Percentiles rank a stretch among this genome's conserved stretches.
Conservation (phyloP, 35 echinoderm and acorn worm species). For the Heliocidaris erythrogramma region DNA sequence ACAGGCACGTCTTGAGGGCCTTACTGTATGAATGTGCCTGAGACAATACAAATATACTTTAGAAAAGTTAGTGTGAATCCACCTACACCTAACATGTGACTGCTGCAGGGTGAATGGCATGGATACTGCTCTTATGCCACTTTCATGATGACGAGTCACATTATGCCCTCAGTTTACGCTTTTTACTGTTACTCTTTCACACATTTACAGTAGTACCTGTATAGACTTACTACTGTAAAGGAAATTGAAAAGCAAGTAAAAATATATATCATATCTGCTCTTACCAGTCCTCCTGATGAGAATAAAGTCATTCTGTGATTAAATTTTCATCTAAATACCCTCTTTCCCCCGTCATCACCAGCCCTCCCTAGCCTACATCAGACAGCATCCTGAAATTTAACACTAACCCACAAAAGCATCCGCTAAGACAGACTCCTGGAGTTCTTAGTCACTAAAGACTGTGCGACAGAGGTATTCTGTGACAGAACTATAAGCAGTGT, state of each 20-base stretch:
- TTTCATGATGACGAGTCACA: neutral
- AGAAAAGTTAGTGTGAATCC: neutral
- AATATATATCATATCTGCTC: neutral
- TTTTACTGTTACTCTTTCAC: too few relatives aligned
- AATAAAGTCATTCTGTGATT: neutral
- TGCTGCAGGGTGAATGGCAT: neutral
- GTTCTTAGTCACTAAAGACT: neutral
- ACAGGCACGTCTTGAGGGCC: too few relatives aligned
- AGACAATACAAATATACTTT: neutral
- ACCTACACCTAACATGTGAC: neutral
- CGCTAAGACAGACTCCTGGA: neutral
- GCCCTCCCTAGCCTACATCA: neutral
- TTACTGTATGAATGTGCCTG: too few relatives aligned
- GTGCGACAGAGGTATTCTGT: neutral
- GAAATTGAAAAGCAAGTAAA: too few relatives aligned
- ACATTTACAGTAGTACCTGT: too few relatives aligned
- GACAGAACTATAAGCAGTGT: neutral
- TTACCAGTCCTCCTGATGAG: neutral
- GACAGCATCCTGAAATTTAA: slow-evolving; percentile 2
- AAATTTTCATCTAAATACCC: neutral
- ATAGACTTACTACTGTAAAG: too few relatives aligned
- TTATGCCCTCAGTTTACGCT: neutral
- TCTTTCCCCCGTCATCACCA: neutral
- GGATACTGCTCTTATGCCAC: neutral
- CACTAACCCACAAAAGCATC: neutral